phyloP scores from a whole-genome alignment of 2,113 vertebrate genomes.

The Cephalopterus ornatus region DNA sequence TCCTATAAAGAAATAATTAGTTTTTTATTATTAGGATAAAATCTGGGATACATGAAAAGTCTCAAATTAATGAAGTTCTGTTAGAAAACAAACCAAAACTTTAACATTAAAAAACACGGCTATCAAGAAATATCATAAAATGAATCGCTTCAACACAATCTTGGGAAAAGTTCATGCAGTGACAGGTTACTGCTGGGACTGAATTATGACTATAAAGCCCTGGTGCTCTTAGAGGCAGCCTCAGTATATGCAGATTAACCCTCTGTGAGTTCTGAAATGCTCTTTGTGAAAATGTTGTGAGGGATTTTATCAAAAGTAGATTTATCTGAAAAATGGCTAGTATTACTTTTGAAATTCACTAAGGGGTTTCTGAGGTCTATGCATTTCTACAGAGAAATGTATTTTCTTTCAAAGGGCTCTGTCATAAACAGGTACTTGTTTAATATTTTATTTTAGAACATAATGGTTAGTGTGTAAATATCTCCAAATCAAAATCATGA shows the following conservation, averaged over 20 bases:
- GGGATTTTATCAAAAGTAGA: background rate
- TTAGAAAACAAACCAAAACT: background rate
- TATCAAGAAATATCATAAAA: background rate
- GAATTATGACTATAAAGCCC: background rate
- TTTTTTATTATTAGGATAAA: background rate
- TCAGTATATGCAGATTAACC: background rate
- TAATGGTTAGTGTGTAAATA: background rate
- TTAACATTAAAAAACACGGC: background rate
- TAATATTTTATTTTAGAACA: background rate
- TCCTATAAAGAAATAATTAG: constrained; percentile 14
- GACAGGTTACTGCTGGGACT: background rate
- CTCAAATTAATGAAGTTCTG: background rate
- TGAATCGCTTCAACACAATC: background rate
- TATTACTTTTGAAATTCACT: background rate
- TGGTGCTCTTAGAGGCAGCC: background rate
- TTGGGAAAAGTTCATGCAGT: background rate
- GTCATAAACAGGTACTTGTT: background rate
- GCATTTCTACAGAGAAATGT: background rate
- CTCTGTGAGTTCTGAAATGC: background rate
- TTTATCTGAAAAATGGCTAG: background rate
- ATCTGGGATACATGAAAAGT: background rate
- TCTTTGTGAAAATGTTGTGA: background rate
- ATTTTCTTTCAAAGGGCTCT: background rate
- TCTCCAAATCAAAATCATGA: background rate
- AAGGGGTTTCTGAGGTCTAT: background rate